A percentile compares a stretch with the other conserved stretches of the same genome.
phyloP scores from a whole-genome alignment of 2,888 invertebrate species.

The Ectemnius lituratus region DNA sequence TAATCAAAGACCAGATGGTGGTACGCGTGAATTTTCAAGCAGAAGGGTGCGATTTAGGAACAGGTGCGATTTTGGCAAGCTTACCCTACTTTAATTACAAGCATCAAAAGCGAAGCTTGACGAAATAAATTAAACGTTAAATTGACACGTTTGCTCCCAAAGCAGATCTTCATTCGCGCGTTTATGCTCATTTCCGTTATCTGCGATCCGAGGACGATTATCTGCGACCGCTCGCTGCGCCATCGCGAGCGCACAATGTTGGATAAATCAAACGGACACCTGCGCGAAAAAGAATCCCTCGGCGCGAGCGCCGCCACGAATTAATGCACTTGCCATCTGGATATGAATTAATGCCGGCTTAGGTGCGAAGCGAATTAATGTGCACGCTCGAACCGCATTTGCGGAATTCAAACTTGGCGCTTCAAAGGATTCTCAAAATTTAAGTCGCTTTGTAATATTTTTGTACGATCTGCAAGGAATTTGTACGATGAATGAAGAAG shows the following conservation, averaged over 20 bases:
- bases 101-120: no score
- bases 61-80: no score
- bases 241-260: background rate
- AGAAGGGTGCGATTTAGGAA: no score
- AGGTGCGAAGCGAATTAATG: slow-evolving; percentile 1
- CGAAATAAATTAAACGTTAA: no score
- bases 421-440: no score
- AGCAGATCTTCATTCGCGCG: slow-evolving; percentile 3
- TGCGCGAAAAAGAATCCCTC: slow-evolving; percentile 1
- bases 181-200: background rate
- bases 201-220: slow-evolving; percentile 1
- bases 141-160: no score
- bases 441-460: no score
- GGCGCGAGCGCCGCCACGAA: background rate
- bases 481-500: no score
- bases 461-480: no score
- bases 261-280: slow-evolving; percentile 6
- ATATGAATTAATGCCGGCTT: slow-evolving; percentile 4
- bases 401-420: background rate
- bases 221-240: slow-evolving; percentile 4
- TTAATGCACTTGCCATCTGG: background rate
- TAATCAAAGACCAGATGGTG: no score
- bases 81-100: no score
- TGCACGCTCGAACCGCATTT: background rate
- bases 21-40: no score